phyloP scores from a whole-genome alignment of 2,113 vertebrate genomes.

The Mobula birostris region DNA sequence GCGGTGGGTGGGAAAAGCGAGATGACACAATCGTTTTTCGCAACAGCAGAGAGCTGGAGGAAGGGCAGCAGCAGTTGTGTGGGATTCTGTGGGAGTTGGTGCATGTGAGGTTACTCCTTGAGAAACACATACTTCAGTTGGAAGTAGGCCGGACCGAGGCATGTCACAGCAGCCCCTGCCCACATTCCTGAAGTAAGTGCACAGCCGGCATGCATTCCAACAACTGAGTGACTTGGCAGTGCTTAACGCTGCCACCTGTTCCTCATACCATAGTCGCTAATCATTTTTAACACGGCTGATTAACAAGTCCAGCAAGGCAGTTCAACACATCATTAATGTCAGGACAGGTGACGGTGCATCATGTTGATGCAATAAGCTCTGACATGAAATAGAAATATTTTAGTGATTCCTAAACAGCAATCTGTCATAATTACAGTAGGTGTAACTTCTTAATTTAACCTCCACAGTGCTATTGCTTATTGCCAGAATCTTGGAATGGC shows the following conservation, averaged over 20 bases:
- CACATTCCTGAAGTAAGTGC: neutral
- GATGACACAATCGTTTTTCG: neutral
- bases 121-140: neutral
- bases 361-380: conserved; percentile 1
- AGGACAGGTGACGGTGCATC: neutral
- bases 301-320: neutral
- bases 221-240: neutral
- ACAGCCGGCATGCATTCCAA: neutral
- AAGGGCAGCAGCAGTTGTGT: neutral
- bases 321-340: neutral
- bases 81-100: neutral
- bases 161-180: neutral
- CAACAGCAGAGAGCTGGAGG: neutral
- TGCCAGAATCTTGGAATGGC: neutral
- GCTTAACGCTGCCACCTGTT: neutral
- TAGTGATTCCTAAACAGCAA: conserved; percentile 12
- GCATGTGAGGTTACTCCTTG: neutral
- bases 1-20: no score
- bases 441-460: conserved; percentile 8
- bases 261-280: conserved; percentile 3
- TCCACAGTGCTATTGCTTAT: neutral
- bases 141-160: neutral
- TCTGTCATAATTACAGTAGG: conserved; percentile 15
- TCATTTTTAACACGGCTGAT: neutral
- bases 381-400: neutral